Evolutionary conservation across 2,888 invertebrate species (phyloP).

Genomic region (Eulithis prunata): DNA sequence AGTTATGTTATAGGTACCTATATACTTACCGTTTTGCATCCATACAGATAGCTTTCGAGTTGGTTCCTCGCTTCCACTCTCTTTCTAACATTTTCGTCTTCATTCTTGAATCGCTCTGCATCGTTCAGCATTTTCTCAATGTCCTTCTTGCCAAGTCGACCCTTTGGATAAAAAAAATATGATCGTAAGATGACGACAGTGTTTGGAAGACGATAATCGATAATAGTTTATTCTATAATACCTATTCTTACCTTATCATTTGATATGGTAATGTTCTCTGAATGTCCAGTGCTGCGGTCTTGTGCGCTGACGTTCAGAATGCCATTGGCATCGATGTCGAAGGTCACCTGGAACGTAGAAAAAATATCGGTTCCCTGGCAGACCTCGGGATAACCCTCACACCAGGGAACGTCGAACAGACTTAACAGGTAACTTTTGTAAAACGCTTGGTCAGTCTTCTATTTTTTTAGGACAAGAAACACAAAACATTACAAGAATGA

Average conservation of each 20-base stretch:
- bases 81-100: conserved; percentile 89
- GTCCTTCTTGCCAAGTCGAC: conserved; percentile 92
- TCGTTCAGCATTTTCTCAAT: conserved; percentile 93
- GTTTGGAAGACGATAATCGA: too few species aligned
- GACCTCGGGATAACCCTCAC: too few species aligned
- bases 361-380: background rate
- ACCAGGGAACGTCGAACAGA: too few species aligned
- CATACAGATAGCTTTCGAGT: conserved; percentile 90
- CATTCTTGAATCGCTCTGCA: conserved; percentile 90
- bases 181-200: too few species aligned
- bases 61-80: conserved; percentile 89
- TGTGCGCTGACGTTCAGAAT: conserved; percentile 92
- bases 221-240: too few species aligned
- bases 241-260: conserved; percentile 88
- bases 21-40: conserved; percentile 69
- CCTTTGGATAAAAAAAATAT: conserved; percentile 53
- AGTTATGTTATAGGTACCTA: background rate
- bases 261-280: conserved; percentile 92
- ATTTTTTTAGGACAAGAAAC: too few species aligned
- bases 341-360: conserved; percentile 86
- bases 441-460: too few species aligned
- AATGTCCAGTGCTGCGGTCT: conserved; percentile 91
- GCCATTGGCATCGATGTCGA: conserved; percentile 95
- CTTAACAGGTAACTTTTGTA: too few species aligned
- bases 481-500: too few species aligned